Evolutionary conservation across 2,888 invertebrate genomes (phyloP), one percentile per base, ranked within the genome.

Genomic region (Metallyticus violacea): DNA sequence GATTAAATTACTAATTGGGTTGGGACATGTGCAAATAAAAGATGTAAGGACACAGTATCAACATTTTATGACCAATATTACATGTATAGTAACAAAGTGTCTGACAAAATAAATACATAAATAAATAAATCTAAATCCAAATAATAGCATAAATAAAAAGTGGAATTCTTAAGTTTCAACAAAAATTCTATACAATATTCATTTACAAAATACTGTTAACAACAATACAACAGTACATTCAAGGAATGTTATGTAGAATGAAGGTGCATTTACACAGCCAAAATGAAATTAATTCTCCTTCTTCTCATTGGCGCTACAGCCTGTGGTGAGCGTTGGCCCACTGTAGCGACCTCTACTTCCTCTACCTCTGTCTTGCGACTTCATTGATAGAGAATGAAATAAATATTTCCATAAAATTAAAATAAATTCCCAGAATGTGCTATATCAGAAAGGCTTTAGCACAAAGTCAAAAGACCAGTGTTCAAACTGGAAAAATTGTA

Each of bases 11-110:
- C 22, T 62, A 15, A 15, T 6, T 15, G 40, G 40, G 40, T 62
- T 62, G 3, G 15, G n/a, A 62, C 9, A 15, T 0, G 3, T 15
- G 22, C 9, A 62, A 81, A 7, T 30, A 30, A 81, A 81, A 6
- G 15, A 82, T 62, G 26, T 6, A 26, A 62, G 26, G 83, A 83
- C 83, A 83, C 83, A 83, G 30, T 76, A 83, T 83, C 77, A 83
- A 83, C 83, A 83, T 83, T 83, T 83, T 83, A 83, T 83, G 81
- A 77, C 77, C 28, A 77, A 26, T 82, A 26, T 77, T 77, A 62
- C 83, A 83, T 83, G 77, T 77, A 83, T 77, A 77, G n/a, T 29
- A 76, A 27, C 27, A 77, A 22, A 77, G 26, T n/a, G 28, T 76
- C 28, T 26, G 76, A 83, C 26, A 27, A 26, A 81, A 81, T 30